Evolutionary conservation across 2,888 invertebrate species (phyloP).

Genomic region (Raillietiella orientalis): DNA sequence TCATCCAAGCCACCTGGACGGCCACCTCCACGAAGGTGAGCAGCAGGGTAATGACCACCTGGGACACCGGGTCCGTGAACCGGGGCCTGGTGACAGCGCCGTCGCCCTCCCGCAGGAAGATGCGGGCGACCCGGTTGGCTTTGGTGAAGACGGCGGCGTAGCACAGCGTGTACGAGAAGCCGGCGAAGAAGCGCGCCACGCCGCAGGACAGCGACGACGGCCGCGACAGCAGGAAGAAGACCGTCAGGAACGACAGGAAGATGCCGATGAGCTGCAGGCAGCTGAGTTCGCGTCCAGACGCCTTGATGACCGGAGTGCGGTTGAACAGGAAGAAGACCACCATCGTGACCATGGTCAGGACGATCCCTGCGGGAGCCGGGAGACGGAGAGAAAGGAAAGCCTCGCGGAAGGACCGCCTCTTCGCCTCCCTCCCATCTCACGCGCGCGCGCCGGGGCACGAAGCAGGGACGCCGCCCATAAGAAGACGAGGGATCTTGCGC

Average conservation of each 20-base stretch:
- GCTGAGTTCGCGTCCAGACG: constrained; percentile 19
- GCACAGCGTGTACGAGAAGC: constrained; percentile 19
- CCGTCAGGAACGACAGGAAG: constrained; percentile 17
- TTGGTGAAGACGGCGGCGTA: constrained; percentile 21
- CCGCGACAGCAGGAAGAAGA: constrained; percentile 18
- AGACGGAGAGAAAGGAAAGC: too few species aligned
- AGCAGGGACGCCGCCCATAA: constrained; percentile 7
- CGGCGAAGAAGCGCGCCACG: constrained; percentile 18
- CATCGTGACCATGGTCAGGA: constrained; percentile 15
- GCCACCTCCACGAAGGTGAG: constrained; percentile 17
- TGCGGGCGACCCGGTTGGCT: constrained; percentile 20
- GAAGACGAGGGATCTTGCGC: too few species aligned
- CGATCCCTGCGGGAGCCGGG: constrained; percentile 14
- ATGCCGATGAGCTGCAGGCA: constrained; percentile 17
- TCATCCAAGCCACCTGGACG: constrained; percentile 17
- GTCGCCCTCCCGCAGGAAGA: constrained; percentile 19
- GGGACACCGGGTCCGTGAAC: constrained; percentile 16
- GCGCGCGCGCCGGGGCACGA: too few species aligned
- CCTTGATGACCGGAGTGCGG: constrained; percentile 21
- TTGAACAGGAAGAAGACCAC: constrained; percentile 17
- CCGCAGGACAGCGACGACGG: constrained; percentile 17
- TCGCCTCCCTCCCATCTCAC: too few species aligned
- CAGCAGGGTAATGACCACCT: constrained; percentile 17
- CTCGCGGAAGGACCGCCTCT: too few species aligned
- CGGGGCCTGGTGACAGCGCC: constrained; percentile 10